Base-by-base conservation (phyloP, 2,888 invertebrate genomes). In the Chorisops tibialis region DNA sequence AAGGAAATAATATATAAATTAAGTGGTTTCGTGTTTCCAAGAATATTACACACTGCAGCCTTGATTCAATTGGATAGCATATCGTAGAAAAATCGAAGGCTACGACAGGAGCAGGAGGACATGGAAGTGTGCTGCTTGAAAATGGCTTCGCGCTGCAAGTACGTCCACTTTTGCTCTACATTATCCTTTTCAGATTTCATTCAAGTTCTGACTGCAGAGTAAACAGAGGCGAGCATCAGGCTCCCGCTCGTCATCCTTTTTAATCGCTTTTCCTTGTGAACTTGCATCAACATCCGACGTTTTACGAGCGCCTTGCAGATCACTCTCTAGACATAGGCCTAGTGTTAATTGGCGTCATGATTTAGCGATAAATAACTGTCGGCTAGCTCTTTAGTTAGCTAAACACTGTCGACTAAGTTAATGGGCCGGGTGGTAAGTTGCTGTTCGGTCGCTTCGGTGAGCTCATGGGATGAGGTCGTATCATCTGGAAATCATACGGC, bases 81-180 rank as follows among this genome's bases (percentile, higher is more conserved):
- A 30, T 30, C 9, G 30, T 9, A 9, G 30, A 30, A 30, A 30
- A 30, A 30, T 30, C 30, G 30, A 30, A 30, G 30, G 9, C 30
- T 7, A 30, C 7, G 30, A 30, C 30, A 41, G 41, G 16, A 41
- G n/a, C 6, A 41, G 14, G 38, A 39, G 48, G 52, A 56, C 62
- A 69, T 69, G 69, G 69, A 69, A 63, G 69, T 69, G 58, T 69
- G 69, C 63, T 69, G 69, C 63, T 68, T 69, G 60, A 69, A 69
- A 68, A 69, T 69, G 69, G 69, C 69, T 67, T 69, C 69, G 37
- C 66, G 69, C 60, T 69, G 69, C 68, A 69, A 67, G 69, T 69
- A 63, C 65, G 66, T 66, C 24, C 38, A n/a, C 39, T 52, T 30
- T 30, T 7, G 38, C 4, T 19, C 38, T 43, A 35, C 35, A 37